phyloP scores from a whole-genome alignment of 1,140 invertebrate genomes.

The Calephelis nemesis region DNA sequence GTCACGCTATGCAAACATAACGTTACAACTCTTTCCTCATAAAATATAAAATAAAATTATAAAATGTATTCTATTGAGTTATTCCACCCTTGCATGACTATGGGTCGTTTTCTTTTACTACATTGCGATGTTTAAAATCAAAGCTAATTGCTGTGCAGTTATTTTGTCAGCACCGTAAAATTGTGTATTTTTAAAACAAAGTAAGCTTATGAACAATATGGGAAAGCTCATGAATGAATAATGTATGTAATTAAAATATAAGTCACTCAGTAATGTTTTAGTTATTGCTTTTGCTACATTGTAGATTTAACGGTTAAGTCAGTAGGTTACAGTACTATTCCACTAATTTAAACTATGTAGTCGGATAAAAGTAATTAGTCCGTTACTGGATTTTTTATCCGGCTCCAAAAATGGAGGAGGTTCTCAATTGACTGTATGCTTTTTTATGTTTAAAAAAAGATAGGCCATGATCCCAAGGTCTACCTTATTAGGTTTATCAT shows the following conservation, averaged over 20 bases:
- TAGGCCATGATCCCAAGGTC: too few relatives aligned
- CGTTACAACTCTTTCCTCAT: neutral
- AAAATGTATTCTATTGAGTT: conserved; percentile 7
- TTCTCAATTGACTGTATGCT: too few relatives aligned
- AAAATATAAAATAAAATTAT: neutral
- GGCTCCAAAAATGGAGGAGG: too few relatives aligned
- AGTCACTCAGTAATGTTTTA: neutral
- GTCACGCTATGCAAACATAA: conserved; percentile 13
- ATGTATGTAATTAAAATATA: neutral
- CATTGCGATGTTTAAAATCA: conserved; percentile 6
- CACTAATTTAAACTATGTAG: too few relatives aligned
- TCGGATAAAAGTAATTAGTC: too few relatives aligned
- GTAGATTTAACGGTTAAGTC: too few relatives aligned
- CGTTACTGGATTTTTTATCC: too few relatives aligned
- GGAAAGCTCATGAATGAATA: neutral
- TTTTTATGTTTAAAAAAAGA: too few relatives aligned
- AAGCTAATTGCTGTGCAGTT: conserved; percentile 2
- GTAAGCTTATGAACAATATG: neutral
- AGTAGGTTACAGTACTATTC: too few relatives aligned
- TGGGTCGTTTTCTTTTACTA: conserved; percentile 2
- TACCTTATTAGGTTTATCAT: too few relatives aligned
- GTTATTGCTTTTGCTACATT: too few relatives aligned
- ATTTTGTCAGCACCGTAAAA: conserved; percentile 6
- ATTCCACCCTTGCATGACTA: conserved; percentile 2
- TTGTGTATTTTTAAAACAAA: conserved; percentile 1